A percentile compares a stretch with the other conserved stretches of the same genome.
Evolutionary conservation across 2,888 invertebrate genomes (phyloP).

Genomic region (Marronus borbonicus): DNA sequence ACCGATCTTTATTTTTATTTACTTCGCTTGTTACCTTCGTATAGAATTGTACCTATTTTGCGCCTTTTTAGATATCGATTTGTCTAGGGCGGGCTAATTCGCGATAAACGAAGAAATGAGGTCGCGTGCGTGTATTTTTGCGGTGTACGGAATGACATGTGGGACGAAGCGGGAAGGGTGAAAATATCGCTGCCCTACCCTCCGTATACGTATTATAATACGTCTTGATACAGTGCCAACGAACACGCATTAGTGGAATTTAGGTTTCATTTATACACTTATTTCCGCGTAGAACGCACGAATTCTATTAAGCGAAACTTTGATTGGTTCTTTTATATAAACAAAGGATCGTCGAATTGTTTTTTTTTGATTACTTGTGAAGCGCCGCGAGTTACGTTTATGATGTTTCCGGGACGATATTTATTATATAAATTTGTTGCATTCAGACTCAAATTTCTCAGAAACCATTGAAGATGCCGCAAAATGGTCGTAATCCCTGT

Average conservation of each 20-base stretch:
- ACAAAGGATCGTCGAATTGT: too few relatives aligned
- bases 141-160: slow-evolving; percentile 17
- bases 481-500: too few relatives aligned
- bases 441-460: too few relatives aligned
- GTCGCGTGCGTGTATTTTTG: slow-evolving; percentile 40
- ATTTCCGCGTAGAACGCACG: slow-evolving; percentile 4
- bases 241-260: slow-evolving; percentile 33
- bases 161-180: slow-evolving; percentile 10
- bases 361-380: too few relatives aligned
- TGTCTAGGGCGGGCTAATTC: neutral
- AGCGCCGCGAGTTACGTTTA: too few relatives aligned
- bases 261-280: slow-evolving; percentile 11
- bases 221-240: slow-evolving; percentile 28
- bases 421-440: too few relatives aligned
- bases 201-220: slow-evolving; percentile 28
- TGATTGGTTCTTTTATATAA: slow-evolving; percentile 1
- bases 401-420: too few relatives aligned
- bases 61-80: slow-evolving; percentile 20
- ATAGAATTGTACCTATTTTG: neutral
- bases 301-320: slow-evolving; percentile 11
- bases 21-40: neutral
- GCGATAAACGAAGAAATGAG: slow-evolving; percentile 37
- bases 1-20: too few relatives aligned
- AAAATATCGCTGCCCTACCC: slow-evolving; percentile 35
- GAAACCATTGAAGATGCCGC: too few relatives aligned